Evolutionary conservation across 2,113 vertebrate genomes (phyloP), one percentile per base, ranked within the genome.

Genomic region (Psephotus haematonotus): DNA sequence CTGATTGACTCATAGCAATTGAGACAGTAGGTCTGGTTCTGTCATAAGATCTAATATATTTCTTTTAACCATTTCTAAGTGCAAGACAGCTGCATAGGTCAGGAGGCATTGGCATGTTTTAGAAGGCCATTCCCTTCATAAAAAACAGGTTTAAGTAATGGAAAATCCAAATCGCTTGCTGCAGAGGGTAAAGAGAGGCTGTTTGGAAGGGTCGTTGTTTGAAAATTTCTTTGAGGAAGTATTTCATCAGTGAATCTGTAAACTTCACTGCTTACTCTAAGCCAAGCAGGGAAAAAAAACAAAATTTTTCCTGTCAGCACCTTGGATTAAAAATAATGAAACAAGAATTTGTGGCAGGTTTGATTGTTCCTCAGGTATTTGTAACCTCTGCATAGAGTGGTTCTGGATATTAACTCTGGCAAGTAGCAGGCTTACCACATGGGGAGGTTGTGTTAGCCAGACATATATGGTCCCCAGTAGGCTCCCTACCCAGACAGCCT

Each of bases 271-370:
- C 50, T 93, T 85, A 63, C 50, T 90, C 69, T 57, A 85, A 92
- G 31, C 55, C 80, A 91, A 72, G 17, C 4, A 87, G 41, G 62
- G 37, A 86, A 78, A 87, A 94, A 62, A 0, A 5, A 17, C 9
- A 3, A 17, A 23, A 5, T 62, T 93, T 91, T 89, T 72, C 86
- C 70, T 82, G 74, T 87, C 81, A 82, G 69, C 22, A 17, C 74
- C 62, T 91, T 59, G 67, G 81, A 93, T 88, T 95, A 94, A 94
- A 96, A 89, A 85, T 89, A 83, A 93, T 85, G 75, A 83, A 97
- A 85, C 72, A 84, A 86, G 69, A 49, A 80, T 84, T 64, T 84
- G 92, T 96, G 68, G 81, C 95, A 94, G 78, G 50, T 88, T 90
- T 97, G 95, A 90, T 94, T 97, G 83, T 60, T 80, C 90, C 92